Conservation (phyloP, 2,888 invertebrate species). For the Brenthis daphne region DNA sequence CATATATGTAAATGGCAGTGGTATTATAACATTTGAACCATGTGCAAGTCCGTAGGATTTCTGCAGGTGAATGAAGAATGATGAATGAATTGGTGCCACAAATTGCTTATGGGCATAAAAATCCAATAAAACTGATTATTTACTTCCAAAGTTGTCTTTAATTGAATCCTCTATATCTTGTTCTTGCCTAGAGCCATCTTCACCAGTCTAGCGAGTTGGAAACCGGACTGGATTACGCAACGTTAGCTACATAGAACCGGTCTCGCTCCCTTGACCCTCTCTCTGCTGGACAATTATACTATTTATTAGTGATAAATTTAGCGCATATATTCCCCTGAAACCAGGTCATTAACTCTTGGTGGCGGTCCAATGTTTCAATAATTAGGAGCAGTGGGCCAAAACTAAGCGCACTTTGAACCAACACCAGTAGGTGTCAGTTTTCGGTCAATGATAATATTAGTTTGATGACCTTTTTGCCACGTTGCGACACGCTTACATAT, state of each 20-base stretch:
- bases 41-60: too few relatives aligned
- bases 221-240: conserved; percentile 64
- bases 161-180: background rate
- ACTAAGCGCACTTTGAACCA: conserved; percentile 47
- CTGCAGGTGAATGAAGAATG: too few relatives aligned
- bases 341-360: conserved; percentile 71
- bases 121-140: too few relatives aligned
- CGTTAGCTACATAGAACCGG: conserved; percentile 52
- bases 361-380: conserved; percentile 72
- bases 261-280: conserved; percentile 71
- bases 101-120: too few relatives aligned
- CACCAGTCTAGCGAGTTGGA: conserved; percentile 29
- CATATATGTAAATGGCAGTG: too few relatives aligned
- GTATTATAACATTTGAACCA: too few relatives aligned
- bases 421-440: conserved; percentile 19
- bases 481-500: too few relatives aligned
- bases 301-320: conserved; percentile 52
- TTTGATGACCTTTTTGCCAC: conserved; percentile 1
- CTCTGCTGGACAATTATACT: conserved; percentile 50
- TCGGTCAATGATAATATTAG: conserved; percentile 17
- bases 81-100: too few relatives aligned
- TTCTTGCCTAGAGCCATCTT: conserved; percentile 27
- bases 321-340: conserved; percentile 57
- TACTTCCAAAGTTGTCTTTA: background rate
- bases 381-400: conserved; percentile 75